These are phyloP conservation scores for Melanaphis sacchari DNA, from an alignment of 1,140 invertebrate species.

Conservation along the genomic window DNA sequence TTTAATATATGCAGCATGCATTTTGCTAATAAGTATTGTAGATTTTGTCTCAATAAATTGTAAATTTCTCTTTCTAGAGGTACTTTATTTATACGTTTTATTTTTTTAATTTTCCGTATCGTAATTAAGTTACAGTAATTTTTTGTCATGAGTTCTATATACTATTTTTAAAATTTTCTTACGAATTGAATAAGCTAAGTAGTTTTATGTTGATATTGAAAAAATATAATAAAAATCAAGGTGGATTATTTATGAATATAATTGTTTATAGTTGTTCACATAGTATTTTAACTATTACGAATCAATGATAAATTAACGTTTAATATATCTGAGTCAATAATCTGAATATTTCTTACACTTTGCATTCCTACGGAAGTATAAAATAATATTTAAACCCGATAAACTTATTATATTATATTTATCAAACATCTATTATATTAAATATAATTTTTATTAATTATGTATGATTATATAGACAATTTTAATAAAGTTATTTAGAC, in stretches of 20 bases:
- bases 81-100: background rate
- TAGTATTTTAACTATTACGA: background rate
- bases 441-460: background rate
- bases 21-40: background rate
- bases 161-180: background rate
- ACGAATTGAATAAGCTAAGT: background rate
- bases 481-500: background rate
- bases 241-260: background rate
- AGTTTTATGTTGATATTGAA: background rate
- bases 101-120: background rate
- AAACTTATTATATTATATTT: background rate
- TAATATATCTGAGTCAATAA: background rate
- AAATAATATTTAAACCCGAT: background rate
- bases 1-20: background rate
- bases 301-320: background rate
- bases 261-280: background rate
- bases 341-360: background rate
- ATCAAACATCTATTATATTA: background rate
- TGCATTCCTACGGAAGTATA: background rate
- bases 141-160: background rate
- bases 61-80: background rate
- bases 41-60: background rate
- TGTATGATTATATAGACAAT: background rate
- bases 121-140: too few relatives aligned
- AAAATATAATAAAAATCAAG: background rate